Evolutionary conservation across 2,113 vertebrate genomes (phyloP).

Genomic region (Perca fluviatilis): DNA sequence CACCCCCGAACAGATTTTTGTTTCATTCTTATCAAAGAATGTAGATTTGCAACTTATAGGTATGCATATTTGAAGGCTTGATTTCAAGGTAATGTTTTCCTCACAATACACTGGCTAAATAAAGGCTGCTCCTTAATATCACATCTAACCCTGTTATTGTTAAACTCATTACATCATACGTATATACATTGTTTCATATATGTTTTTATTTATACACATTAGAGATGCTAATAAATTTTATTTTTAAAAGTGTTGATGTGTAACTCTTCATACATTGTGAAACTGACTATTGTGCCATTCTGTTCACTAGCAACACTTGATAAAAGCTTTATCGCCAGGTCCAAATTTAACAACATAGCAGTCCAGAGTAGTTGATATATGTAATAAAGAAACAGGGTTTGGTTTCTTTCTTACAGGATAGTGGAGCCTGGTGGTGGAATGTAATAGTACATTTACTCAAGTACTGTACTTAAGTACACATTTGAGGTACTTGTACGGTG

Average conservation of each 20-base stretch:
- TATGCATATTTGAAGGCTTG: slow-evolving; percentile 85
- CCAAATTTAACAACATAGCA: background rate
- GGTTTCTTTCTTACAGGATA: background rate
- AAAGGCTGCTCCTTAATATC: slow-evolving; percentile 88
- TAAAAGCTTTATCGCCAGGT: background rate
- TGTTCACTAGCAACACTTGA: background rate
- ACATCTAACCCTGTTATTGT: slow-evolving; percentile 90
- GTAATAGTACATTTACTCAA: no score
- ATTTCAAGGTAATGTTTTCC: slow-evolving; percentile 84
- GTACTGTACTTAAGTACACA: no score
- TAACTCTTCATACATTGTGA: slow-evolving; percentile 24
- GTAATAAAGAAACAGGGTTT: background rate
- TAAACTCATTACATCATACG: slow-evolving; percentile 89
- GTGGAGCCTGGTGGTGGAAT: background rate
- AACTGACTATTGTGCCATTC: background rate
- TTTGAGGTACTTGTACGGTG: no score
- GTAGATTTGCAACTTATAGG: slow-evolving; percentile 87
- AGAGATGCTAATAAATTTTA: slow-evolving; percentile 93
- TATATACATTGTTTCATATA: slow-evolving; percentile 88
- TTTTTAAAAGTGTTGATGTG: slow-evolving; percentile 88
- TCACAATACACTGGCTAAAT: slow-evolving; percentile 89
- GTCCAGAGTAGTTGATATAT: background rate
- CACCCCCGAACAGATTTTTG: slow-evolving; percentile 73
- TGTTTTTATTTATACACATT: slow-evolving; percentile 93
- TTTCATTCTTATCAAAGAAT: slow-evolving; percentile 88